Evolutionary conservation across 35 echinoderm and acorn worm genomes (phyloP).

Genomic region (Strongylocentrotus purpuratus): DNA sequence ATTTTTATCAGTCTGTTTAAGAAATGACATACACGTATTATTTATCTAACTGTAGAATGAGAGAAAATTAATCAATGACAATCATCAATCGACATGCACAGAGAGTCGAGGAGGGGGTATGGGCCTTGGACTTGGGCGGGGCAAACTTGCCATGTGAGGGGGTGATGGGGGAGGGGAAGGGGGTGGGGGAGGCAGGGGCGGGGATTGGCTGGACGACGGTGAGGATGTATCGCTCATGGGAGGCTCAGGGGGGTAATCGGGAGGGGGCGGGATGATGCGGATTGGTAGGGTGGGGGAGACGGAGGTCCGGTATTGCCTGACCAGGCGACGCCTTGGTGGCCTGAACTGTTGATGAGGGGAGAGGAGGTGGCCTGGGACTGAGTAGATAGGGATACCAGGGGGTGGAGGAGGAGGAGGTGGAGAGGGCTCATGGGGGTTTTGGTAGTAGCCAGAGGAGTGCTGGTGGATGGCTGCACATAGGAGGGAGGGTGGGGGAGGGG

Average conservation of each 20-base stretch:
- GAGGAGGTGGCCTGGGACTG: neutral
- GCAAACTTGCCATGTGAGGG: neutral
- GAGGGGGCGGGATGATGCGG: neutral
- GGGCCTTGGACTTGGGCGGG: constrained; percentile 15
- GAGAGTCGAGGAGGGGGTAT: constrained; percentile 3
- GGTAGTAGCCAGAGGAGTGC: neutral
- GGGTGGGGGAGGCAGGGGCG: constrained; percentile 30
- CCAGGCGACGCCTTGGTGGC: neutral
- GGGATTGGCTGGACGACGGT: neutral
- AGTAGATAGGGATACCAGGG: neutral
- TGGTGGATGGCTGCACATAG: neutral
- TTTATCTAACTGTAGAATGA: neutral
- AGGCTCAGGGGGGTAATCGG: neutral
- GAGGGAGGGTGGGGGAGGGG: constrained; percentile 36
- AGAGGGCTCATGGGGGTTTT: constrained; percentile 9
- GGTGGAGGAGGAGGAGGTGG: constrained; percentile 4
- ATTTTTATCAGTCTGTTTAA: too few relatives aligned
- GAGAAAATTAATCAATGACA: neutral
- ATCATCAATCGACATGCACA: neutral
- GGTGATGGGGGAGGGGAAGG: constrained; percentile 38
- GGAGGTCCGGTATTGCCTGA: neutral
- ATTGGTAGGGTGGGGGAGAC: neutral
- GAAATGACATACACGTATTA: neutral
- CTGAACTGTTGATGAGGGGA: neutral
- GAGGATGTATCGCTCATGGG: constrained; percentile 21